These are phyloP conservation scores for Clarias platycephalus DNA, from an alignment of 2,797 vertebrate genomes.

Conservation along the genomic window DNA sequence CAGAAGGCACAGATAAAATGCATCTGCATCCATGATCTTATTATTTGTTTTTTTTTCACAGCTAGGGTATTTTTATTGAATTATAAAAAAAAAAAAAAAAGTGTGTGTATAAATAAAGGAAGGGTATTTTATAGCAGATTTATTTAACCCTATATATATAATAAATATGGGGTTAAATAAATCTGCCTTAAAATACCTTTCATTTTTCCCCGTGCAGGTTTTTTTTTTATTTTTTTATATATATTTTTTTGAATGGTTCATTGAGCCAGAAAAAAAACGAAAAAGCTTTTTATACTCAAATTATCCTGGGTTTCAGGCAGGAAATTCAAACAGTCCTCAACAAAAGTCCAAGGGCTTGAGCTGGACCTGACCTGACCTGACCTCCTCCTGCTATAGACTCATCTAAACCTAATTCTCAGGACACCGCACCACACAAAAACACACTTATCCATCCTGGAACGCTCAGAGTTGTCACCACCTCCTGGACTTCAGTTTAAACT, in stretches of 20 bases:
- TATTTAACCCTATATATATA: no score
- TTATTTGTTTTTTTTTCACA: no score
- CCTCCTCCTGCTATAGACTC: not conserved
- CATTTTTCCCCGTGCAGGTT: no score
- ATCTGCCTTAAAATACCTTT: no score
- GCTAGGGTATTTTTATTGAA: no score
- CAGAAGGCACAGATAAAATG: not conserved
- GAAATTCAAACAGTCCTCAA: not conserved
- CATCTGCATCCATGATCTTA: no score
- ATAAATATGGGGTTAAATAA: no score
- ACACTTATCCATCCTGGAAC: not conserved
- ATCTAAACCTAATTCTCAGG: not conserved
- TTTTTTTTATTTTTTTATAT: no score
- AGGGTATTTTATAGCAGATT: no score
- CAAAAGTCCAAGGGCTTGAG: not conserved
- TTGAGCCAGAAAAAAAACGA: not conserved
- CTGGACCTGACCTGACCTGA: not conserved
- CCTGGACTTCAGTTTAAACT: not conserved
- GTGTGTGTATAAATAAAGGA: no score
- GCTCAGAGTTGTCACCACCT: not conserved
- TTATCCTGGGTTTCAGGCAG: not conserved
- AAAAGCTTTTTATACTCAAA: not conserved
- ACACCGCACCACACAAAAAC: not conserved
- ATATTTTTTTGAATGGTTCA: not conserved
- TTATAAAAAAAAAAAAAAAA: no score